These are phyloP conservation scores for Aplocera efformata DNA, from an alignment of 2,888 invertebrate species.

Conservation along the genomic window DNA sequence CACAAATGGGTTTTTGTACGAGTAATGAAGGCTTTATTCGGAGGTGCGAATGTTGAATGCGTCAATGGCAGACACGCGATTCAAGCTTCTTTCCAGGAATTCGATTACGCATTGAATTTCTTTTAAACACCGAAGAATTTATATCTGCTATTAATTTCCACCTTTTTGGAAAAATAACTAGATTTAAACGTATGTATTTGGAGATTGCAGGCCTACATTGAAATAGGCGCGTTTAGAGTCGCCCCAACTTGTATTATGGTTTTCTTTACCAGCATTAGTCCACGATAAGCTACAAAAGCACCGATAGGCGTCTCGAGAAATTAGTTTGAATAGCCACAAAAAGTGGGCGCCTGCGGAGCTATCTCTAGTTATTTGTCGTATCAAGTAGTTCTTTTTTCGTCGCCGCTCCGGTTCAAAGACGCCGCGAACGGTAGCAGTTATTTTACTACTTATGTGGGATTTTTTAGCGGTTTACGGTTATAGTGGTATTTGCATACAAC, in stretches of 20 bases:
- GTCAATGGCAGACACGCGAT: constrained; percentile 52
- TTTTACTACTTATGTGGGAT: constrained; percentile 56
- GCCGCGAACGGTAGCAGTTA: constrained; percentile 68
- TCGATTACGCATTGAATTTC: constrained; percentile 29
- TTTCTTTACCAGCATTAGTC: constrained; percentile 24
- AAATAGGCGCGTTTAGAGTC: constrained; percentile 12
- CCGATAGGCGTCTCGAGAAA: constrained; percentile 47
- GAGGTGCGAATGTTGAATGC: constrained; percentile 69
- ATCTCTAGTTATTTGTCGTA: constrained; percentile 77
- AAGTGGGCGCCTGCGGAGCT: constrained; percentile 63
- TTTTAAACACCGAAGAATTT: constrained; percentile 17
- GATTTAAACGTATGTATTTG: constrained; percentile 3
- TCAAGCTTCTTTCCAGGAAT: constrained; percentile 44
- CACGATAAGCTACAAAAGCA: constrained; percentile 47
- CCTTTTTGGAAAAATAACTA: constrained; percentile 2
- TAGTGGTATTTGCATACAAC: constrained; percentile 55
- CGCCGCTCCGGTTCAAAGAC: constrained; percentile 57
- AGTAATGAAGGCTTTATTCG: constrained; percentile 74
- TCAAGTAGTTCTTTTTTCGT: constrained; percentile 62
- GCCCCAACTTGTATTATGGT: constrained; percentile 7
- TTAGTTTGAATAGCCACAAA: constrained; percentile 60
- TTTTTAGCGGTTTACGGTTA: constrained; percentile 47
- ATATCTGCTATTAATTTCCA: constrained; percentile 1
- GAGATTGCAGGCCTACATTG: constrained; percentile 5
- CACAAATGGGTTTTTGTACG: constrained; percentile 70